Conservation (phyloP, 2,888 invertebrate species). For the Drosophila mettleri region DNA sequence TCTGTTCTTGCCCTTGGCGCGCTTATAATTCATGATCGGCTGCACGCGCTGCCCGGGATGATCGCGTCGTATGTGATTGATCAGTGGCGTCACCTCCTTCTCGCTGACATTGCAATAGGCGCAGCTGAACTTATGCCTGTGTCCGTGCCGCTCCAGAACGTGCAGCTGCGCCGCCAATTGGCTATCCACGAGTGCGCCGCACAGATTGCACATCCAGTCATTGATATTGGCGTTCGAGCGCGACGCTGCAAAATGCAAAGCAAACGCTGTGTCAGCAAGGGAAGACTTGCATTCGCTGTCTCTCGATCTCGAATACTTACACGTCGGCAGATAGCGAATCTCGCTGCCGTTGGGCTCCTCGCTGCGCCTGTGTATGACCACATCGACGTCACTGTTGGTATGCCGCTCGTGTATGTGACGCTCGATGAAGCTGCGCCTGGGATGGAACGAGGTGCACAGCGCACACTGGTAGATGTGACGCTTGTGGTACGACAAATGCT, state of each 20-base stretch:
- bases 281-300: neutral
- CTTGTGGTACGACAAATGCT: conserved; percentile 92
- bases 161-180: neutral
- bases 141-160: conserved; percentile 13
- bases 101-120: conserved; percentile 16
- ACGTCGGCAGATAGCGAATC: conserved; percentile 41
- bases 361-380: conserved; percentile 63
- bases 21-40: conserved; percentile 32
- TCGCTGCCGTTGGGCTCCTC: conserved; percentile 3
- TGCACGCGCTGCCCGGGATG: conserved; percentile 31
- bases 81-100: neutral
- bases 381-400: conserved; percentile 38
- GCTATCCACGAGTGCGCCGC: neutral
- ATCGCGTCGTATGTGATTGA: conserved; percentile 30
- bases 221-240: neutral
- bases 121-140: conserved; percentile 22
- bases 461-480: conserved; percentile 90
- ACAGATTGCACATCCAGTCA: conserved; percentile 54
- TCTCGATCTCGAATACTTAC: no score
- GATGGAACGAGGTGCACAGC: conserved; percentile 89
- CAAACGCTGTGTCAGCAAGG: neutral
- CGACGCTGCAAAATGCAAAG: neutral
- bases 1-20: conserved; percentile 37
- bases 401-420: conserved; percentile 86
- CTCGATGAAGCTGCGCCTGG: conserved; percentile 88